Evolutionary conservation across 2,797 vertebrate genomes (phyloP).

Genomic region (Phataginus tetradactyla): DNA sequence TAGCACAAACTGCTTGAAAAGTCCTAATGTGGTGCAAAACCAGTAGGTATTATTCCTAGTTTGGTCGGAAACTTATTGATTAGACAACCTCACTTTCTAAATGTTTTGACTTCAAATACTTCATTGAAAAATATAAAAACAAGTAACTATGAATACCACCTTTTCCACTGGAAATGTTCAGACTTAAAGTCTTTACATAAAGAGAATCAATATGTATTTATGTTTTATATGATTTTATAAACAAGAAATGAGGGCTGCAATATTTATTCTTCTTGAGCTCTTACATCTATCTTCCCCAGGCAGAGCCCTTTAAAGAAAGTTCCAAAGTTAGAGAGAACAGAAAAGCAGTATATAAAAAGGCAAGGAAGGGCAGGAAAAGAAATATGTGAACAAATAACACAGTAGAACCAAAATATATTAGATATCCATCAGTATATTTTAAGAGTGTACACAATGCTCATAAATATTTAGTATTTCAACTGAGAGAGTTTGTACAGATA

Average conservation of each 20-base stretch:
- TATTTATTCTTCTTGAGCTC: slow-evolving; percentile 24
- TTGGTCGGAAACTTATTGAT: slow-evolving; percentile 21
- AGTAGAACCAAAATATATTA: neutral
- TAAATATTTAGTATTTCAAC: slow-evolving; percentile 47
- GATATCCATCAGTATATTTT: neutral
- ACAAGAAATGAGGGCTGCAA: neutral
- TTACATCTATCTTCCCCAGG: neutral
- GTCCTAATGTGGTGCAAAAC: neutral
- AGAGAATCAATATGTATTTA: slow-evolving; percentile 10
- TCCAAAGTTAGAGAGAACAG: slow-evolving; percentile 33
- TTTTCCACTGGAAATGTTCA: slow-evolving; percentile 21
- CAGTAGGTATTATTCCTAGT: slow-evolving; percentile 16
- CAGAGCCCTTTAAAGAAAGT: slow-evolving; percentile 6
- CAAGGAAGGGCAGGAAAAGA: slow-evolving; percentile 3
- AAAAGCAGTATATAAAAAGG: neutral
- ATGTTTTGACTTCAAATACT: slow-evolving; percentile 17
- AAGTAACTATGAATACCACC: neutral
- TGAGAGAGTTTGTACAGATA: neutral
- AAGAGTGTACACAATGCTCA: neutral
- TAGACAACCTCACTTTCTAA: neutral
- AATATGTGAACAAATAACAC: neutral
- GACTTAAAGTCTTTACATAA: neutral
- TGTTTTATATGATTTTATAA: slow-evolving; percentile 15
- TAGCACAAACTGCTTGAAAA: slow-evolving; percentile 24
- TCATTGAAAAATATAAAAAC: slow-evolving; percentile 28